Evolutionary conservation across 2,797 vertebrate genomes (phyloP).

Genomic region (Ambastaia sidthimunki): DNA sequence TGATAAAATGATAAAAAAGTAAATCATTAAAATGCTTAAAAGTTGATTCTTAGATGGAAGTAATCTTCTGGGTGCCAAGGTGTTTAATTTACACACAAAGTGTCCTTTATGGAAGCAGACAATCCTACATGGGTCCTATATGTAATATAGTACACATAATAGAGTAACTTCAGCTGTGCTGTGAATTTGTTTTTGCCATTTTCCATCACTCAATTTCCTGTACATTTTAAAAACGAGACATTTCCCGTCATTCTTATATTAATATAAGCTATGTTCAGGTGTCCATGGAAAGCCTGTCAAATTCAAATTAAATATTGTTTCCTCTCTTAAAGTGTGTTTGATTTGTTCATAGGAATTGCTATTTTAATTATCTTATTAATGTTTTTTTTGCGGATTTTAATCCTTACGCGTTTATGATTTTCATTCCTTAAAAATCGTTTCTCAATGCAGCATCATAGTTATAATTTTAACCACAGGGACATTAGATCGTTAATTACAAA

Average conservation of each 20-base stretch:
- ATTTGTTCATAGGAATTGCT: neutral
- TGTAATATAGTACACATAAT: neutral
- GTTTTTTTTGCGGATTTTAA: neutral
- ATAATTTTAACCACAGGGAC: neutral
- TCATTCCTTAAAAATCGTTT: neutral
- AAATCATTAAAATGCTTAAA: too few species aligned
- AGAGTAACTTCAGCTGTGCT: too few species aligned
- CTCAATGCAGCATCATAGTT: neutral
- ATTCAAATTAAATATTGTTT: constrained; percentile 56
- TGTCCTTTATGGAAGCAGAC: neutral
- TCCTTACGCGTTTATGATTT: neutral
- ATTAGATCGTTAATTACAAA: constrained; percentile 6
- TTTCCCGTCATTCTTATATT: neutral
- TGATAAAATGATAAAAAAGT: neutral
- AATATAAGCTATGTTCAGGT: constrained; percentile 41
- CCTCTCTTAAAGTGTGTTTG: neutral
- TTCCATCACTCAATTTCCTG: neutral
- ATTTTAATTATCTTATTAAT: neutral
- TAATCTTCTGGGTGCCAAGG: neutral
- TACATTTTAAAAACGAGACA: neutral
- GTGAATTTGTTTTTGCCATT: neutral
- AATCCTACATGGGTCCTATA: neutral
- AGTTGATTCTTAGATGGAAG: neutral
- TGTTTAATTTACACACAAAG: neutral
- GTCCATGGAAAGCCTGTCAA: constrained; percentile 23